phyloP scores from a whole-genome alignment of 2,113 vertebrate genomes.

The Fulmarus glacialis region DNA sequence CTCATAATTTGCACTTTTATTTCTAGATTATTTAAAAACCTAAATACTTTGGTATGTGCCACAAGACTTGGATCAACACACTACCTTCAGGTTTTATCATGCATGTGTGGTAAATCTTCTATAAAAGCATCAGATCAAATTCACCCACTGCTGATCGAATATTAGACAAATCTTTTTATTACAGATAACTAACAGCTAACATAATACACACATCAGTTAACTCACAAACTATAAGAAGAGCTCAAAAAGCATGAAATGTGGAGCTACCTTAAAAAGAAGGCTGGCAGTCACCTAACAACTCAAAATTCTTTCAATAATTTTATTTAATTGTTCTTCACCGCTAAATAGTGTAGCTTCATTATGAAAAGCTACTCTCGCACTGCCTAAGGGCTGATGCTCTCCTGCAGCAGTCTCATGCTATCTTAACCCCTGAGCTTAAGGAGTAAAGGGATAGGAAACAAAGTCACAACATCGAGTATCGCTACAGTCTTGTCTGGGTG shows the following conservation, averaged over 20 bases:
- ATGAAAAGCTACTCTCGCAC: not conserved
- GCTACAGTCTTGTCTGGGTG: accelerated
- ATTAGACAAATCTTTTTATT: not conserved
- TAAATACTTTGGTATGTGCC: not conserved
- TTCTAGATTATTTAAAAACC: not conserved
- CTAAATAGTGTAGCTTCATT: not conserved
- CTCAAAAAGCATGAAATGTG: not conserved
- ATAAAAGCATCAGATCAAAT: not conserved
- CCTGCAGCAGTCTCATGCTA: not conserved
- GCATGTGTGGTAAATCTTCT: not conserved
- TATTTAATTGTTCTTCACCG: not conserved
- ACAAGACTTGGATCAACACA: not conserved
- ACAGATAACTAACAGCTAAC: not conserved
- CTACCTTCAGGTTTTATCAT: not conserved
- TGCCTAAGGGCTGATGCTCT: not conserved
- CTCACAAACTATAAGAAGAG: not conserved
- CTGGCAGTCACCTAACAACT: not conserved
- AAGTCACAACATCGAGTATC: not conserved
- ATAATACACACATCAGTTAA: not conserved
- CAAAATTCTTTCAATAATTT: not conserved
- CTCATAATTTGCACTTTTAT: not conserved
- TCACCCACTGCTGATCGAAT: not conserved
- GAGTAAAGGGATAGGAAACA: not conserved
- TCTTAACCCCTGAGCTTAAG: not conserved
- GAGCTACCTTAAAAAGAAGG: not conserved